Percentiles rank a stretch among this genome's conserved stretches.
phyloP scores from a whole-genome alignment of 2,113 vertebrate species.

The Alces alces region DNA sequence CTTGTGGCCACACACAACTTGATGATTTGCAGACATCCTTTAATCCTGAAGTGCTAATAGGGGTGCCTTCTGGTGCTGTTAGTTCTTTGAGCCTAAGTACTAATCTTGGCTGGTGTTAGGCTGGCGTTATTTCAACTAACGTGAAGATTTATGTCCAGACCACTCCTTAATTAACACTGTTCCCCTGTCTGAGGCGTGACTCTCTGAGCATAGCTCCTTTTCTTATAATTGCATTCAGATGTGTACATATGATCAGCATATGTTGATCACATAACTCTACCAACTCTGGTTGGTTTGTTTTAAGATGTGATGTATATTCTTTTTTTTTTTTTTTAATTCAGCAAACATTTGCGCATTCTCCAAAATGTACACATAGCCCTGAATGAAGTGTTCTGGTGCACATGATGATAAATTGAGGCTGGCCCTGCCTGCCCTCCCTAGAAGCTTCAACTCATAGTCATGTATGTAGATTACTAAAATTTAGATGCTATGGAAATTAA shows the following conservation, averaged over 20 bases:
- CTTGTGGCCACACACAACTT: not conserved
- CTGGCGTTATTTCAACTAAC: not conserved
- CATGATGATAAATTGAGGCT: not conserved
- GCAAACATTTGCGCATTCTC: not conserved
- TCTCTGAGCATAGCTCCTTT: not conserved
- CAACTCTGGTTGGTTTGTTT: not conserved
- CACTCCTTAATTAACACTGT: not conserved
- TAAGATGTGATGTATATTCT: not conserved
- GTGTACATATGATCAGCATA: too few relatives aligned
- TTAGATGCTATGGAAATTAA: not conserved
- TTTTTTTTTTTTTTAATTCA: not conserved
- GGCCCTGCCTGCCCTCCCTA: not conserved
- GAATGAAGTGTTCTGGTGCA: not conserved
- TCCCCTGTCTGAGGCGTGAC: not conserved
- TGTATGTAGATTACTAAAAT: not conserved
- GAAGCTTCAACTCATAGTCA: not conserved
- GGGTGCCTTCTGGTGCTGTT: not conserved
- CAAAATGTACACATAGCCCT: not conserved
- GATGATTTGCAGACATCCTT: not conserved
- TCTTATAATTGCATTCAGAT: not conserved
- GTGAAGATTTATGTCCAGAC: not conserved
- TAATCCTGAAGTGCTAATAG: not conserved
- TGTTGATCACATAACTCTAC: not conserved
- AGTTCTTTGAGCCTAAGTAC: not conserved
- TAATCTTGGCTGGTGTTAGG: not conserved